Evolutionary conservation across 1,140 invertebrate species (phyloP).

Genomic region (Lordiphosa stackelbergi): DNA sequence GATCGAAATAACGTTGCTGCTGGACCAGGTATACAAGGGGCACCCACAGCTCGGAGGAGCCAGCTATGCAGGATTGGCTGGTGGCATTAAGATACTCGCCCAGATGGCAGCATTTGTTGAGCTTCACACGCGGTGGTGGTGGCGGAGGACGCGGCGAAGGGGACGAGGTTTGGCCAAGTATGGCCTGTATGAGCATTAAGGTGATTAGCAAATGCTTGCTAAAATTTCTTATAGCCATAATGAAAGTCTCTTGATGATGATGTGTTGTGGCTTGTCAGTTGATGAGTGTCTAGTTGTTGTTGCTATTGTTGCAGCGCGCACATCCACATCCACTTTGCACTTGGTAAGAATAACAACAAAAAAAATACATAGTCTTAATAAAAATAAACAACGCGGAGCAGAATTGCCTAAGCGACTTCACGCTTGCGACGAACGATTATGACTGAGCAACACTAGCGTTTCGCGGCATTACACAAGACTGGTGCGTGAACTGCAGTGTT

Average conservation of each 20-base stretch:
- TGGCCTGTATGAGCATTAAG: constrained; percentile 1
- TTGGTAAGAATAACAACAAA: constrained; percentile 13
- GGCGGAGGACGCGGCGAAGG: constrained; percentile 3
- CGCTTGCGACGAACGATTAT: not conserved
- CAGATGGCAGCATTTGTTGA: constrained; percentile 75
- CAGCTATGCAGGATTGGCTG: constrained; percentile 51
- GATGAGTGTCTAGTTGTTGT: not conserved
- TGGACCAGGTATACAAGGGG: constrained; percentile 62
- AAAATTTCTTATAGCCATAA: constrained; percentile 1
- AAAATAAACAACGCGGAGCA: not conserved
- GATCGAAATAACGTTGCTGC: constrained; percentile 52
- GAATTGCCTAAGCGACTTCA: not conserved
- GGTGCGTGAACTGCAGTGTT: too few species aligned
- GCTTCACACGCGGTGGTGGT: constrained; percentile 47
- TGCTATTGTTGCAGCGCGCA: constrained; percentile 2
- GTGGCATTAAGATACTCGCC: constrained; percentile 62
- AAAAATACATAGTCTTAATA: constrained; percentile 1
- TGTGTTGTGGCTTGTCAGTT: constrained; percentile 6
- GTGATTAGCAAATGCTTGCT: constrained; percentile 5
- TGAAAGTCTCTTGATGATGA: not conserved
- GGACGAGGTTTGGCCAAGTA: not conserved
- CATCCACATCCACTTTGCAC: constrained; percentile 6
- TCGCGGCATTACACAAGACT: too few species aligned
- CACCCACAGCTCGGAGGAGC: constrained; percentile 59
- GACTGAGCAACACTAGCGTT: too few species aligned